Evolutionary conservation across 2,888 invertebrate species (phyloP), one percentile per base, ranked within the genome.

Genomic region (Aspidapion aeneum): DNA sequence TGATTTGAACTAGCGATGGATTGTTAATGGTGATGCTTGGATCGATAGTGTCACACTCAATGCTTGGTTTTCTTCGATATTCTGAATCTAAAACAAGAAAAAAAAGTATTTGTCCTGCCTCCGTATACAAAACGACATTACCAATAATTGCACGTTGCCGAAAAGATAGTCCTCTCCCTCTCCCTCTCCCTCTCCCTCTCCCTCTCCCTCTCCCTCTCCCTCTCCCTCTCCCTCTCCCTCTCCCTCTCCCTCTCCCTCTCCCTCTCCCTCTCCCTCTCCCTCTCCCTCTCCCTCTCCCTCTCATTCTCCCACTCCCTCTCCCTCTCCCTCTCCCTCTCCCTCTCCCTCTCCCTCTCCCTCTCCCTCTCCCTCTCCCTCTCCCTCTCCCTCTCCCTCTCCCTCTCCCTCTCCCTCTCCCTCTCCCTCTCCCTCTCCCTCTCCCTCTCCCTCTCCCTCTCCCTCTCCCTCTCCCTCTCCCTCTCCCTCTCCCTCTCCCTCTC

Each of bases 321-420:
- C 60, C 60, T 60, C 60, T 60, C 22, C 60, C 60, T 60, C 60
- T 60, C 22, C 60, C 60, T 60, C 60, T 60, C 22, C 60, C 60
- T 60, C 60, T 60, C 22, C 60, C 60, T 60, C 60, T 60, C 22
- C 60, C 60, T 61, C 61, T 57, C 49, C 57, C 57, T 61, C 61
- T 61, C 21, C 57, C 61, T 61, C 61, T 57, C 21, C 57, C 57
- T 61, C 61, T 61, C 49, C 61, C 61, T 61, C 61, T 61, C 49
- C 61, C 61, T 61, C 61, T 61, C 49, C 61, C 61, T 61, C 61
- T 61, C 49, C 61, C 61, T 61, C 61, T 61, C 49, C 61, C 61
- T 61, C 61, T 61, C 49, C 61, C 61, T 61, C 61, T 61, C 49
- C 61, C 61, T 61, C 61, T 61, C 49, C 61, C 61, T 61, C 61